These are phyloP conservation scores for Marasmarcha lunaedactyla DNA, from an alignment of 2,888 invertebrate genomes.

Conservation along the genomic window DNA sequence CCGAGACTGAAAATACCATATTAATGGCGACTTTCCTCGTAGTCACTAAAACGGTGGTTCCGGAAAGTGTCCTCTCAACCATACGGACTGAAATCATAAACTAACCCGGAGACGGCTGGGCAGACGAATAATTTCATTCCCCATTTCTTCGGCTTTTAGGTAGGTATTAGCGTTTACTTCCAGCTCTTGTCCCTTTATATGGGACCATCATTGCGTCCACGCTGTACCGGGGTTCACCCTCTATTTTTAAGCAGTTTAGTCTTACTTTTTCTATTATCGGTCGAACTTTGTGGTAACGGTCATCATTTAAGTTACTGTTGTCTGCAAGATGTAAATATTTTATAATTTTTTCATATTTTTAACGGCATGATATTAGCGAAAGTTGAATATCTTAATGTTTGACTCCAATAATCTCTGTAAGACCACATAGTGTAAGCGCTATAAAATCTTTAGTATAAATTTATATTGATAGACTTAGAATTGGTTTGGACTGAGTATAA, in stretches of 20 bases:
- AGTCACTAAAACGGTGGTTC: too few species aligned
- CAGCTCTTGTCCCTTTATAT: constrained; percentile 26
- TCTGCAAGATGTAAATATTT: constrained; percentile 11
- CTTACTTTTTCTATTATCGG: constrained; percentile 14
- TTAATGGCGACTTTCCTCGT: constrained; percentile 4
- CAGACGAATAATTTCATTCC: constrained; percentile 24
- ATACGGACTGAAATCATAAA: constrained; percentile 24
- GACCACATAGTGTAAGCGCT: not conserved
- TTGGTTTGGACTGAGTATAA: not conserved
- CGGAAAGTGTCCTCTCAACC: constrained; percentile 16
- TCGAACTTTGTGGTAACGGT: constrained; percentile 17
- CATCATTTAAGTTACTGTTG: constrained; percentile 9
- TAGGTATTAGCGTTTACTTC: constrained; percentile 23
- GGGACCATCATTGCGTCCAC: constrained; percentile 31
- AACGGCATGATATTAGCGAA: not conserved
- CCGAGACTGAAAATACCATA: constrained; percentile 12
- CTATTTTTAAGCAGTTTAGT: constrained; percentile 14
- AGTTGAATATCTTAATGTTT: not conserved
- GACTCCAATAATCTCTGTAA: constrained; percentile 1
- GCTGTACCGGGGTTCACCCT: constrained; percentile 20
- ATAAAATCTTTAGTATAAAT: not conserved
- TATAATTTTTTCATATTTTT: not conserved
- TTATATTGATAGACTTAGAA: not conserved
- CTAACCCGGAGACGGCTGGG: constrained; percentile 22
- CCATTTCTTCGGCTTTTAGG: constrained; percentile 28